Evolutionary conservation across 2,797 vertebrate species (phyloP).

Genomic region (Acipenser transmontanus): DNA sequence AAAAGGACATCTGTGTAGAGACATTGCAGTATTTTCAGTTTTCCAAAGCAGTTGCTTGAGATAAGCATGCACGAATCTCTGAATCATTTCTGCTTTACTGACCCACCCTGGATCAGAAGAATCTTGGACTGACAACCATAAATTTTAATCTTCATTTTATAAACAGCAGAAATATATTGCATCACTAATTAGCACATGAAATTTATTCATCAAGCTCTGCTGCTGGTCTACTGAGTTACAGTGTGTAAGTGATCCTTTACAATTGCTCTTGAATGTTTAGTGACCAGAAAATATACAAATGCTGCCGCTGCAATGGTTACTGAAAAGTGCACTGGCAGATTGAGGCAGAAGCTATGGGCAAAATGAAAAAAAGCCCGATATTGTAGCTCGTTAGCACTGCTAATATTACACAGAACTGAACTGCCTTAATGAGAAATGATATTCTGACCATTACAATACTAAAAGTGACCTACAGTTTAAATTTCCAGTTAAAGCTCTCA

Average conservation of each 20-base stretch:
- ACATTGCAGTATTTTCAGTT: no score
- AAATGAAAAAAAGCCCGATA: conserved; percentile 37
- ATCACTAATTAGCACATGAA: conserved; percentile 39
- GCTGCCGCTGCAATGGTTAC: conserved; percentile 53
- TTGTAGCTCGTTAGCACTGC: conserved; percentile 53
- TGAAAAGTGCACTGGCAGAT: conserved; percentile 61
- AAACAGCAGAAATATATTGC: conserved; percentile 18
- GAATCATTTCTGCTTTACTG: conserved; percentile 1
- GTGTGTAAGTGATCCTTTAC: conserved; percentile 55
- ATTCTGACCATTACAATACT: conserved; percentile 43
- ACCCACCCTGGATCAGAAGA: background rate
- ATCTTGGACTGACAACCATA: conserved; percentile 20
- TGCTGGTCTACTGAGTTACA: conserved; percentile 47
- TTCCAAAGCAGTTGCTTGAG: no score
- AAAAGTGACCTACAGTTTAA: conserved; percentile 11
- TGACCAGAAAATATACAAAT: conserved; percentile 75
- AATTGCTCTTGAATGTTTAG: conserved; percentile 68
- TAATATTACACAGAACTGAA: conserved; percentile 74
- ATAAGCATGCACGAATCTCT: background rate
- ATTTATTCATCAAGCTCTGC: conserved; percentile 44
- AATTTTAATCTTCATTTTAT: conserved; percentile 38
- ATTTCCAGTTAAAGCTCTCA: no score
- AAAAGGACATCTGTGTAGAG: no score
- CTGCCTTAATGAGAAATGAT: conserved; percentile 67
- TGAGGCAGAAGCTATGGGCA: conserved; percentile 64